Conservation (phyloP, 2,888 invertebrate species). For the Hybos culiciformis region DNA sequence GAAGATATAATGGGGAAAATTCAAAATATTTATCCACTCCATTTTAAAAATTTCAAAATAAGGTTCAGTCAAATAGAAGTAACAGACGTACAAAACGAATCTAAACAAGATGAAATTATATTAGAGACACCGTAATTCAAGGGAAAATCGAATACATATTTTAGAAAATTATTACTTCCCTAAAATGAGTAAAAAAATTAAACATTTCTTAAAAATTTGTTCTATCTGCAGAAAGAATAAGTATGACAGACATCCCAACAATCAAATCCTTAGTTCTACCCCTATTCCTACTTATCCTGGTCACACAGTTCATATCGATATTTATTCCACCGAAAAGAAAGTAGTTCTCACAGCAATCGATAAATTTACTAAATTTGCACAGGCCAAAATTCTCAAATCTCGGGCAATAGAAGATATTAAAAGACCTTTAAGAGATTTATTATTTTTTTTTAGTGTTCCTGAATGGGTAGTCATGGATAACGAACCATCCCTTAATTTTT, state of each 20-base stretch:
- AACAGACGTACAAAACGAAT: slow-evolving; percentile 2
- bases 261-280: slow-evolving; percentile 6
- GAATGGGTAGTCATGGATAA: slow-evolving; percentile 13
- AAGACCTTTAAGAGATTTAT: slow-evolving; percentile 11
- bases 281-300: slow-evolving; percentile 10
- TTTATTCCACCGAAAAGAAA: slow-evolving; percentile 9
- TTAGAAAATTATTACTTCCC: slow-evolving; percentile 10
- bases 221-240: slow-evolving; percentile 8
- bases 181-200: slow-evolving; percentile 4
- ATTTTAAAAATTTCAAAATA: slow-evolving; percentile 8
- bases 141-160: slow-evolving; percentile 6
- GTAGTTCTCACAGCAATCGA: slow-evolving; percentile 9
- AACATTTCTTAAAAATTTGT: slow-evolving; percentile 2
- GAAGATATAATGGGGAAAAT: slow-evolving; percentile 8
- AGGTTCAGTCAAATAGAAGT: slow-evolving; percentile 6
- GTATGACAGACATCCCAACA: slow-evolving; percentile 11
- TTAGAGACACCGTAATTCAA: slow-evolving; percentile 4
- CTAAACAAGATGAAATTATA: slow-evolving; percentile 8
- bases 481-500: slow-evolving; percentile 6
- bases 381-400: slow-evolving; percentile 5
- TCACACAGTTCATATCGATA: slow-evolving; percentile 12
- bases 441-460: slow-evolving; percentile 11
- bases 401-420: slow-evolving; percentile 9
- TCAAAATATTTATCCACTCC: slow-evolving; percentile 6
- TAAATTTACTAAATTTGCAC: slow-evolving; percentile 10